Base-by-base conservation (phyloP, 2,113 vertebrate species). In the Argyrosomus japonicus region DNA sequence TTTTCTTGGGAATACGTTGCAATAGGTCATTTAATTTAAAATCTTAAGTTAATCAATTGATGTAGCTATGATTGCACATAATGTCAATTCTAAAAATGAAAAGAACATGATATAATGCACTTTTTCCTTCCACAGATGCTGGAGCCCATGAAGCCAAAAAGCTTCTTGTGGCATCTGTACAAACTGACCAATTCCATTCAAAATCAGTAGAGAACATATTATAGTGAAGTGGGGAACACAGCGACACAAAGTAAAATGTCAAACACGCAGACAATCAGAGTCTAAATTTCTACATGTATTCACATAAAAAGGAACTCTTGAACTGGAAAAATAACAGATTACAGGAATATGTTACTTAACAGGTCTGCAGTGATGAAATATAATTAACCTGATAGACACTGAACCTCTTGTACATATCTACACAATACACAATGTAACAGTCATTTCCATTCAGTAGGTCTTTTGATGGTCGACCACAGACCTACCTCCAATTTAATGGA, bases 371-470 rank as follows among this genome's bases (percentile, higher is more conserved):
- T 56, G 21, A 75, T 64, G 27, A 62, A 48, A 50, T 54, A 56
- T 23, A 29, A 29, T 74, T 40, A 74, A 40, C 4, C 0, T 69
- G 64, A 70, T 17, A 2, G 60, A 17, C 43, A 36, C 2, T 48
- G 36, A 67, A 61, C 32, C 60, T 25, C 5, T 8, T 0, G 19
- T 6, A 62, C 48, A 63, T 78, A 68, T 78, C 47, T 78, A 40
- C 76, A 75, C 76, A 65, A 27, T 29, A 10, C 58, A 47, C 9
- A 12, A 18, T 27, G 61, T 29, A 43, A 5, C 50, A 53, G 53
- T 61, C 1, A 77, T 85, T 85, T 77, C 23, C 25, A 45, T 80
- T 68, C 50, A 64, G 82, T 23, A 78, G 54, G 18, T 9, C 47
- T 8, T 43, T 21, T 68, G 45, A 77, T 51, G 27, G 62, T 72